Percentiles rank a stretch among this genome's conserved stretches.
Conservation (phyloP, 2,888 invertebrate species). For the Pollenia amentaria region DNA sequence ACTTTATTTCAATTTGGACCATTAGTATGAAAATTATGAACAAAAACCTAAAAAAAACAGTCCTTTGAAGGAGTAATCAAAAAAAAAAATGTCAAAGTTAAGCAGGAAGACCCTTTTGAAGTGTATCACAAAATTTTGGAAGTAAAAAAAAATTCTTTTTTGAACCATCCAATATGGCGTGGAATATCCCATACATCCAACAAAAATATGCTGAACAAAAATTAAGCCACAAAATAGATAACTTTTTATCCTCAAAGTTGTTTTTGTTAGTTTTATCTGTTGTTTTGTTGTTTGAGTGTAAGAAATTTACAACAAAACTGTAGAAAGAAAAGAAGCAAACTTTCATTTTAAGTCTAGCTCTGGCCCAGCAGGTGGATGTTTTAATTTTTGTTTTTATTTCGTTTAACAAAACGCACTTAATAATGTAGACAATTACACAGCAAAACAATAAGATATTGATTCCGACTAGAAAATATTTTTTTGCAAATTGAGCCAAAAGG, state of each 20-base stretch:
- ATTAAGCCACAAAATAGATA: constrained; percentile 76
- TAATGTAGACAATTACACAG: not conserved
- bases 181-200: constrained; percentile 9
- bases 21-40: too few relatives aligned
- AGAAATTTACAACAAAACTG: constrained; percentile 31
- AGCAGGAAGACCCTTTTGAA: too few relatives aligned
- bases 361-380: not conserved
- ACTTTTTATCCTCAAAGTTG: constrained; percentile 76
- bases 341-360: not conserved
- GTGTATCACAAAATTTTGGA: not conserved
- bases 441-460: constrained; percentile 25
- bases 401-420: constrained; percentile 17
- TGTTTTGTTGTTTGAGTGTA: not conserved
- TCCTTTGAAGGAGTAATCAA: too few relatives aligned
- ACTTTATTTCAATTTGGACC: too few relatives aligned
- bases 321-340: not conserved
- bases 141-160: not conserved
- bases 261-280: constrained; percentile 35
- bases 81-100: too few relatives aligned
- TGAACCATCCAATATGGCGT: not conserved
- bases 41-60: too few relatives aligned
- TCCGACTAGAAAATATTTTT: constrained; percentile 6
- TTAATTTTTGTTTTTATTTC: not conserved
- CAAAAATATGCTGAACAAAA: constrained; percentile 26
- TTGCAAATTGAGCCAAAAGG: not conserved